These are phyloP conservation scores for Dryoscopus gambensis DNA, from an alignment of 2,113 vertebrate genomes.

Conservation along the genomic window DNA sequence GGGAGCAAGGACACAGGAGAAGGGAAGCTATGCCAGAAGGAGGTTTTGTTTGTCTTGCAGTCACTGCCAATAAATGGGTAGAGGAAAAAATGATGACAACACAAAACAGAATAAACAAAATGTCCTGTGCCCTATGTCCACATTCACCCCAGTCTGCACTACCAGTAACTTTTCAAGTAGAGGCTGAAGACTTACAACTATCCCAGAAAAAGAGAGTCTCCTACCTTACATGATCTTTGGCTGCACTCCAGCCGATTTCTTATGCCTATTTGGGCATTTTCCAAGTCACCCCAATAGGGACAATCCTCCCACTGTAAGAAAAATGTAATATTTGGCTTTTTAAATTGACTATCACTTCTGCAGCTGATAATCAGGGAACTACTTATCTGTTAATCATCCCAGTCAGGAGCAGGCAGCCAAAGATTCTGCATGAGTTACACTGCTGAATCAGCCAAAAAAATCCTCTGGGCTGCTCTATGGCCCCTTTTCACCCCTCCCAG, in stretches of 20 bases:
- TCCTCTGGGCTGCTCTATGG: not conserved
- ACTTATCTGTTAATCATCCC: not conserved
- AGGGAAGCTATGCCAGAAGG: not conserved
- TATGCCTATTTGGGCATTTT: not conserved
- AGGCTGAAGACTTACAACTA: not conserved
- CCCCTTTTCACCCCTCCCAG: not conserved
- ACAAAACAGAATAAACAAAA: not conserved
- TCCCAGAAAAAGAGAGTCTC: not conserved
- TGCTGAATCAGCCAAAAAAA: not conserved
- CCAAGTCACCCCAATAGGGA: not conserved
- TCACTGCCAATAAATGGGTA: accelerated
- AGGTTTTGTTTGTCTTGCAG: not conserved
- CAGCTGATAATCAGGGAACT: not conserved
- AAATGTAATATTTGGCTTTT: not conserved
- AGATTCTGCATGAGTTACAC: not conserved
- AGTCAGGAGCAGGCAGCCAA: not conserved
- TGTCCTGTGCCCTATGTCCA: not conserved
- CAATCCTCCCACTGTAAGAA: not conserved
- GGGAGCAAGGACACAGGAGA: not conserved
- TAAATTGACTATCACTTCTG: not conserved
- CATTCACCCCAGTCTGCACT: accelerated
- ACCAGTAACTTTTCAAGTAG: not conserved
- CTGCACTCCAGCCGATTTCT: not conserved
- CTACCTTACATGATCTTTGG: not conserved
- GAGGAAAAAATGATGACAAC: not conserved